A percentile compares a stretch with the other conserved stretches of the same genome.
Conservation (phyloP, 2,113 vertebrate species). For the Eidolon helvum region DNA sequence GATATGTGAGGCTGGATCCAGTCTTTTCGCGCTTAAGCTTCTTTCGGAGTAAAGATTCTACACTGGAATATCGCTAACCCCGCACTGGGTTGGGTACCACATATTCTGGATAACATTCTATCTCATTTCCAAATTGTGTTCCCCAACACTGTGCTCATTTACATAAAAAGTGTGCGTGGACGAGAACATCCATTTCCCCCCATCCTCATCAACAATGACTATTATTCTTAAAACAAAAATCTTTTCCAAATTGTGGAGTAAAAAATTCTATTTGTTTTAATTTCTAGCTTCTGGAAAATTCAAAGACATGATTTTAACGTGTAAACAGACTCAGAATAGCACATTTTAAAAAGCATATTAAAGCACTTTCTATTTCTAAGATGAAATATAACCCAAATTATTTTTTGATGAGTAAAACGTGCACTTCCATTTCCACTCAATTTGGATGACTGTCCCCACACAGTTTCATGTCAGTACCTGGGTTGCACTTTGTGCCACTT, state of each 20-base stretch:
- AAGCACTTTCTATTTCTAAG: not conserved
- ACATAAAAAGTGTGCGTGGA: not conserved
- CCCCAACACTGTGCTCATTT: not conserved
- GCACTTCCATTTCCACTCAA: not conserved
- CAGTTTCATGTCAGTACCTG: constrained; percentile 46
- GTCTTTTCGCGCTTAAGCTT: not conserved
- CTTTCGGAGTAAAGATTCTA: not conserved
- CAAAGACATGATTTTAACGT: constrained; percentile 8
- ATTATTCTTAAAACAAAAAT: not conserved
- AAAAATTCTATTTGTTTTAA: constrained; percentile 6
- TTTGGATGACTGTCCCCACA: not conserved
- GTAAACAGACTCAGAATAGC: not conserved
- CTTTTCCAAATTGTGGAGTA: not conserved
- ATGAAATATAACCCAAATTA: not conserved
- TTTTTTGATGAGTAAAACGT: not conserved
- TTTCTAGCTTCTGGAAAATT: constrained; percentile 45
- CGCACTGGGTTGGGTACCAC: not conserved
- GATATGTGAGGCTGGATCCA: not conserved
- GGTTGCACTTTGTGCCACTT: not conserved
- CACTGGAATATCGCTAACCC: not conserved
- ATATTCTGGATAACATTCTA: not conserved
- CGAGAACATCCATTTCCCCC: not conserved
- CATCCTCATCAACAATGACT: not conserved
- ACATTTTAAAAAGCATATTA: not conserved
- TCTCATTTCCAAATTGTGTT: not conserved